Base-by-base conservation (phyloP, 2,888 invertebrate species). In the Plebejus melissa region DNA sequence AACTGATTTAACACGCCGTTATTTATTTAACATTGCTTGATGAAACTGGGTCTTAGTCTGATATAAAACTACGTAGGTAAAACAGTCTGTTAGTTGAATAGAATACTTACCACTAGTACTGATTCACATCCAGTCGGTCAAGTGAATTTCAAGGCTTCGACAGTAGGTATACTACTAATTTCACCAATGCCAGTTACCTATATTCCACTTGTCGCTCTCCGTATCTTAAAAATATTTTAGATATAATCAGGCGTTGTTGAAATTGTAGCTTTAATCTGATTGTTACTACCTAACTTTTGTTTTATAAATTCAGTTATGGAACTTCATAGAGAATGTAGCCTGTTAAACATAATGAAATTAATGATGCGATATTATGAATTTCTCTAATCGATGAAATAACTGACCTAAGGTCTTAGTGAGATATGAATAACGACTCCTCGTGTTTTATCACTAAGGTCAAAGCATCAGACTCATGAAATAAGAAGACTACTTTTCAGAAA, bases 401-500 rank as follows among this genome's bases (percentile, higher is more conserved):
- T 60, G 60, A 60, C 60, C 11, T 58, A 58, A 58, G 22, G 9
- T 58, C 28, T 60, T 60, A 4, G 60, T 28, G 60, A 28, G 60
- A 60, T 28, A 60, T 60, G 22, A 60, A 28, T 9, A 9, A 60
- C 9, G 60, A 60, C 28, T 4, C 28, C 22, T 60, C 28, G 58
- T 58, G 60, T 60, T 32, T 32, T 60, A 60, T 28, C 60, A 60
- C 28, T 28, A 3, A 22, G 28, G 28, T 60, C 60, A 60, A 28
- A 60, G 60, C 2, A 32, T 32, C 50, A 32, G 28, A 54, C n/a
- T 74, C 57, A 22, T 74, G 57, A 74, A 65, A 65, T 65, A 65
- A 65, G 65, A 65, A 65, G 65, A 65, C 65, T 65, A 65, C 65
- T 65, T 65, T 11, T 65, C 32, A 65, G 13, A 36, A 65, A 36